Conservation (phyloP, 2,888 invertebrate genomes). For the Drosophila anomalata region DNA sequence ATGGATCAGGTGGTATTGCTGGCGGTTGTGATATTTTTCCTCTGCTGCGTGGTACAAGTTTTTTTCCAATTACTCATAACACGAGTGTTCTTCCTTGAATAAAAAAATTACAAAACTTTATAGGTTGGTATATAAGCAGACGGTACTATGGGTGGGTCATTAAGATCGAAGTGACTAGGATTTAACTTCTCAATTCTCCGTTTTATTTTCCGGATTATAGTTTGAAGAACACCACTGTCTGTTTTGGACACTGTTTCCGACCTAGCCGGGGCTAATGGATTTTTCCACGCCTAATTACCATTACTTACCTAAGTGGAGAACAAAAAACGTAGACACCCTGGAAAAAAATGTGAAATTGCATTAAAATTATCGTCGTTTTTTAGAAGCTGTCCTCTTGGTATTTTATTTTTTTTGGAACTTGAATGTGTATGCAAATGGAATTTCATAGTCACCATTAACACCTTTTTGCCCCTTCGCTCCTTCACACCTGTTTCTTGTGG, state of each 20-base stretch:
- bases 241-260: conserved; percentile 12
- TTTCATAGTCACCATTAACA: conserved; percentile 79
- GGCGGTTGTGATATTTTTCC: background rate
- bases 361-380: conserved; percentile 62
- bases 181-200: background rate
- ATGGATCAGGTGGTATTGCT: background rate
- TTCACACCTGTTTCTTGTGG: conserved; percentile 47
- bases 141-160: background rate
- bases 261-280: conserved; percentile 63
- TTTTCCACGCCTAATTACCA: conserved; percentile 78
- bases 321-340: conserved; percentile 24
- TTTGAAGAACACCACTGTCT: background rate
- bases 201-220: background rate
- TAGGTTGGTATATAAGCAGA: no score
- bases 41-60: conserved; percentile 6
- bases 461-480: conserved; percentile 66
- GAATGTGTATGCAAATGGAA: conserved; percentile 75
- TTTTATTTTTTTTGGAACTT: conserved; percentile 43
- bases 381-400: conserved; percentile 47
- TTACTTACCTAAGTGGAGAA: conserved; percentile 57
- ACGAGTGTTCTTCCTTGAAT: background rate
- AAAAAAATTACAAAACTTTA: background rate
- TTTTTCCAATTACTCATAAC: conserved; percentile 26
- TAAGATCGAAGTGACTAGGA: background rate
- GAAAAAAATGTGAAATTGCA: conserved; percentile 58